Conservation (phyloP, 1,140 invertebrate species). For the Piezodorus guildinii region DNA sequence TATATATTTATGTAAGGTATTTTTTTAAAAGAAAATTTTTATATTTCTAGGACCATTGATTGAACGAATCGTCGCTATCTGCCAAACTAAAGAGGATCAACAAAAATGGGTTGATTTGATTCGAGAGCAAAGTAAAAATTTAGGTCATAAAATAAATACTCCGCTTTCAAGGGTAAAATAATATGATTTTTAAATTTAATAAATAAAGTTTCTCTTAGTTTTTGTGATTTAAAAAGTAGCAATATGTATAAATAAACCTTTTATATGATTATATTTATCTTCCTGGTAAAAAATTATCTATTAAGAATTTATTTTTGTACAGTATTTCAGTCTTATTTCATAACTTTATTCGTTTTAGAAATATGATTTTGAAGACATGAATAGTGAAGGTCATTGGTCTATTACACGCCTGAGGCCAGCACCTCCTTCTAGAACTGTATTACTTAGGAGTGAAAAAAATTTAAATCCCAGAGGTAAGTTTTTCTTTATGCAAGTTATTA, state of each 20-base stretch:
- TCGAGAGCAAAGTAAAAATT: constrained; percentile 46
- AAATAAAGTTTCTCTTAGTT: too few relatives aligned
- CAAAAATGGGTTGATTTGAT: constrained; percentile 77
- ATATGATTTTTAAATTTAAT: neutral
- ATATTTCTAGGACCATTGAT: constrained; percentile 63
- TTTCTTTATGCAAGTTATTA: too few relatives aligned
- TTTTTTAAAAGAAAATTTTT: neutral
- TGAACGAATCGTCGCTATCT: constrained; percentile 76
- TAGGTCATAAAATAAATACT: constrained; percentile 31
- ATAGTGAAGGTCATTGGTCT: constrained; percentile 15
- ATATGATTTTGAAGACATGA: constrained; percentile 12
- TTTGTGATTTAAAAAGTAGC: too few relatives aligned
- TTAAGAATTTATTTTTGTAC: too few relatives aligned
- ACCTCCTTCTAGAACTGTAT: constrained; percentile 34
- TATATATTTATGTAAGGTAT: neutral
- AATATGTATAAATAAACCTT: too few relatives aligned
- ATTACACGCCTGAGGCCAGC: constrained; percentile 35
- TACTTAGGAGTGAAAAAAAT: constrained; percentile 32
- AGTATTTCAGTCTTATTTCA: too few relatives aligned
- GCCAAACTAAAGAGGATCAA: constrained; percentile 70
- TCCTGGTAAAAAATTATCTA: too few relatives aligned
- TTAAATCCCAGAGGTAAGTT: neutral
- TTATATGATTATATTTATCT: too few relatives aligned
- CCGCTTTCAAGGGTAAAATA: constrained; percentile 20
- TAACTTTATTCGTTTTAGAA: neutral